Conservation (phyloP, 1,140 invertebrate species). For the Ostrea denselamellosa region DNA sequence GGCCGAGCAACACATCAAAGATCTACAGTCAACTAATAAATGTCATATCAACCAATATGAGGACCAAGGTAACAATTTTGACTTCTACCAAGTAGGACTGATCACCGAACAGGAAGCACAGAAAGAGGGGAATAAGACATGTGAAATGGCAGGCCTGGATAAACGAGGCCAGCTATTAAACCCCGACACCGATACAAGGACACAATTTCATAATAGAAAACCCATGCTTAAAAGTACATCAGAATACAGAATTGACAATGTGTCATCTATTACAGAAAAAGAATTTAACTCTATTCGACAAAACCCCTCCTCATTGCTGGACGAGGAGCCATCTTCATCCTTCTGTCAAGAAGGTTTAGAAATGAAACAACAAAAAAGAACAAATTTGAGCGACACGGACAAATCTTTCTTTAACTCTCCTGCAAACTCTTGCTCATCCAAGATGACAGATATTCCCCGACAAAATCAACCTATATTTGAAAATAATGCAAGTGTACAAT, state of each 20-base stretch:
- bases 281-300: background rate
- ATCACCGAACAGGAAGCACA: background rate
- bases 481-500: background rate
- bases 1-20: background rate
- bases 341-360: background rate
- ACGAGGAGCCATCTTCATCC: background rate
- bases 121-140: background rate
- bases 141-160: background rate
- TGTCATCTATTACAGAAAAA: background rate
- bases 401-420: background rate
- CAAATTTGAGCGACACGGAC: background rate
- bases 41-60: background rate
- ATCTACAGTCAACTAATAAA: background rate
- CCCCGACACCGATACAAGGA: background rate
- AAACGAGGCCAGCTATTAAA: background rate
- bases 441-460: background rate
- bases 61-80: background rate
- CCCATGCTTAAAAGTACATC: background rate
- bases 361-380: background rate
- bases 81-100: background rate
- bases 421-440: background rate
- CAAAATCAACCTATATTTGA: background rate
- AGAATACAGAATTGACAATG: background rate
- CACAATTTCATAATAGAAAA: background rate
- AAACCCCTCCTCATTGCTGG: too few species aligned